Base-by-base conservation (phyloP, 2,113 vertebrate species). In the Tamias sibiricus region DNA sequence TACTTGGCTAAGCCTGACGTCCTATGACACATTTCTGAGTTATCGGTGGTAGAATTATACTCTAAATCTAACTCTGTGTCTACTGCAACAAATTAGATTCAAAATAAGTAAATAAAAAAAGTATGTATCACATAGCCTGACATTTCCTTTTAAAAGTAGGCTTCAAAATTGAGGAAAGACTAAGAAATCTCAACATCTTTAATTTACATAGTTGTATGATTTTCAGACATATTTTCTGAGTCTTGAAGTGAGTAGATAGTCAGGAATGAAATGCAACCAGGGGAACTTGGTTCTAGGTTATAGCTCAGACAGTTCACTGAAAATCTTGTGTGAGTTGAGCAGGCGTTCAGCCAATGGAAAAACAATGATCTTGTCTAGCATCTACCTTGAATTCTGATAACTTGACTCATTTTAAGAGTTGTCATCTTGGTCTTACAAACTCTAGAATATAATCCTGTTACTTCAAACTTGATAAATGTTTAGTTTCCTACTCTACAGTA, bases 371-470 rank as follows among this genome's bases (percentile, higher is more conserved):
- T 88, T 11, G 17, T 64, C 26, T 88, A 86, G 85, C 42, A 79
- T 62, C 54, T 93, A 42, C 69, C 72, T n/a, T 87, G 85, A 96
- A 79, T 57, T 91, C 52, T 87, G 44, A 69, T 83, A 92, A 69
- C 28, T 49, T 88, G 62, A 59, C 7, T 30, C 74, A 37, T 28
- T 91, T 74, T 91, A 93, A 86, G 13, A 68, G 54, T 68, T 90
- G 59, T 37, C 75, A 64, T 40, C 92, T 24, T 93, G n/a, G 20
- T 32, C 84, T 79, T 37, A 40, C 35, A 86, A 77, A 28, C 13
- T 47, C 80, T 80, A 83, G 69, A 90, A 79, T 88, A 94, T 19
- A 92, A 90, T 37, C 59, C 59, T 37, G 7, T 57, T 66, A 52
- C 16, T 76, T 32, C 26, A 47, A 82, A 81, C 24, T 77, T 85